Conservation (phyloP, 2,888 invertebrate genomes). For the Drosophila fungiperda region DNA sequence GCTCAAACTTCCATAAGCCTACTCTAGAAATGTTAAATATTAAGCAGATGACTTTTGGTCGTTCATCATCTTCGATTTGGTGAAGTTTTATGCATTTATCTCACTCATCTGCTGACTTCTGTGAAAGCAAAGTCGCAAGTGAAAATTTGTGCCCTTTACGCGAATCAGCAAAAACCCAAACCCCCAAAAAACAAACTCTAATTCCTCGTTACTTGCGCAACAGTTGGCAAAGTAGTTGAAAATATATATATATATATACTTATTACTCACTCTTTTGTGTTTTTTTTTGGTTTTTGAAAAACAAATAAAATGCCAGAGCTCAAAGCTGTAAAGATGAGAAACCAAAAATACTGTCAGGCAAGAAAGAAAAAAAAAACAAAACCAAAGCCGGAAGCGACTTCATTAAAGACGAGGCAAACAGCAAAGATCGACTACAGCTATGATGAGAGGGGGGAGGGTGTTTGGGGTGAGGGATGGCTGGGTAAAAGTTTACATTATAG, state of each 20-base stretch:
- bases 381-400: slow-evolving; percentile 64
- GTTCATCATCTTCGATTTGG: slow-evolving; percentile 28
- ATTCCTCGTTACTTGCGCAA: slow-evolving; percentile 50
- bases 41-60: slow-evolving; percentile 15
- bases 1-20: background rate
- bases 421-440: slow-evolving; percentile 62
- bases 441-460: background rate
- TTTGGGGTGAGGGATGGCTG: slow-evolving; percentile 11
- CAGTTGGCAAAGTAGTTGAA: slow-evolving; percentile 65
- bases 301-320: slow-evolving; percentile 47
- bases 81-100: slow-evolving; percentile 49
- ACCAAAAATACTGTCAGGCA: slow-evolving; percentile 31
- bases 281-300: slow-evolving; percentile 7
- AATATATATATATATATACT: slow-evolving; percentile 19
- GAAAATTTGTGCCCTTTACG: slow-evolving; percentile 72
- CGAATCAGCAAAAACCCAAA: slow-evolving; percentile 42
- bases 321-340: slow-evolving; percentile 4
- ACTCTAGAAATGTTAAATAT: background rate
- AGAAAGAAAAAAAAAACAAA: slow-evolving; percentile 9
- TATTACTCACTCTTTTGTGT: background rate
- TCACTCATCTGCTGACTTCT: slow-evolving; percentile 39
- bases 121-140: slow-evolving; percentile 51
- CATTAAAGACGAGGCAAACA: slow-evolving; percentile 60
- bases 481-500: slow-evolving; percentile 77
- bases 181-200: background rate